Percentiles rank a stretch among this genome's conserved stretches.
Evolutionary conservation across 2,888 invertebrate species (phyloP).

Genomic region (Ptilodon capucinus): DNA sequence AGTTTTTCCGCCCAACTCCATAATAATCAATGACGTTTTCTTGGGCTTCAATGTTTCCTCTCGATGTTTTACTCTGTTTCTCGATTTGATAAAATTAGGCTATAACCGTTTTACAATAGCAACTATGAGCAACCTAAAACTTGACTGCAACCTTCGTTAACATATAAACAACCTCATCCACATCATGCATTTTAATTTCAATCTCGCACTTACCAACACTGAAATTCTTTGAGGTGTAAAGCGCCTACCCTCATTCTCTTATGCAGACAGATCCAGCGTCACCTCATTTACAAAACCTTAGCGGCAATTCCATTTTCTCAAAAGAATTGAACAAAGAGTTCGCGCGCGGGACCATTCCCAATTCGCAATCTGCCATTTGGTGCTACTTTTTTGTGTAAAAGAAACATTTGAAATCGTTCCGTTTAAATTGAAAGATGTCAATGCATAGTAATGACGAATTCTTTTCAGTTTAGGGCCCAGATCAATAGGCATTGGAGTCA

Average conservation of each 20-base stretch:
- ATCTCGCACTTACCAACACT: background rate
- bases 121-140: too few relatives aligned
- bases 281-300: conserved; percentile 36
- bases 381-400: conserved; percentile 22
- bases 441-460: conserved; percentile 25
- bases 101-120: too few relatives aligned
- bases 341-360: conserved; percentile 25
- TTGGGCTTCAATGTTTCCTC: too few relatives aligned
- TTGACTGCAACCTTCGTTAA: too few relatives aligned
- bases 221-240: conserved; percentile 4
- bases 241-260: conserved; percentile 13
- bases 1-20: too few relatives aligned
- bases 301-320: conserved; percentile 37
- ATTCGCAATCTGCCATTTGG: conserved; percentile 35
- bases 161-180: background rate
- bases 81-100: too few relatives aligned
- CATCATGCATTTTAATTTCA: background rate
- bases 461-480: conserved; percentile 20
- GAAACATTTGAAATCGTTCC: conserved; percentile 25
- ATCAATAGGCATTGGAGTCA: too few relatives aligned
- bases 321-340: conserved; percentile 34
- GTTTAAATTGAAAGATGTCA: conserved; percentile 36
- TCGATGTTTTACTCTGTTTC: too few relatives aligned
- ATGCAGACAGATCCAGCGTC: conserved; percentile 22
- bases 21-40: too few relatives aligned